Evolutionary conservation across 2,113 vertebrate genomes (phyloP).

Genomic region (Dermatemys mawii): DNA sequence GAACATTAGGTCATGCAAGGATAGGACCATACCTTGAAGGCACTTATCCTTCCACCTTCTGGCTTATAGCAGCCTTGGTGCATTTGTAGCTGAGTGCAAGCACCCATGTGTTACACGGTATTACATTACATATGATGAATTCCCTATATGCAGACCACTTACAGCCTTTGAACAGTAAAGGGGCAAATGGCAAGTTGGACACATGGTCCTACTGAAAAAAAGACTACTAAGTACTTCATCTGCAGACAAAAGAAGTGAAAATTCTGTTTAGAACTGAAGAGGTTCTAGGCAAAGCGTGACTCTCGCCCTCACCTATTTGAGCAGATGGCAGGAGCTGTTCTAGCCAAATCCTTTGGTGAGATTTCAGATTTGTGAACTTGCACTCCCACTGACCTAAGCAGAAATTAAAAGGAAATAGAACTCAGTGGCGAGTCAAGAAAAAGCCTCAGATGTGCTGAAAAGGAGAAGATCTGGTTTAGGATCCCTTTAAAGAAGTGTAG

Average conservation of each 20-base stretch:
- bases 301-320: slow-evolving; percentile 52
- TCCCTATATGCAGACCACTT: background rate
- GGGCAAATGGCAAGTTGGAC: background rate
- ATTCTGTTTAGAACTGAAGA: background rate
- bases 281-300: background rate
- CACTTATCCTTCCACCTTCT: background rate
- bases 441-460: background rate
- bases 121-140: background rate
- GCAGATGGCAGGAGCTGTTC: background rate
- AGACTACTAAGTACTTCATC: rapidly evolving
- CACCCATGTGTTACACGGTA: background rate
- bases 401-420: slow-evolving; percentile 17
- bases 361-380: slow-evolving; percentile 52
- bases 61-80: background rate
- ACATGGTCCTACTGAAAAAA: background rate
- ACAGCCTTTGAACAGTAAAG: background rate
- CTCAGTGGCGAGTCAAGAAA: background rate
- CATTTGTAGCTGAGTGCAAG: background rate
- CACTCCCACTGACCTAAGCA: slow-evolving; percentile 45
- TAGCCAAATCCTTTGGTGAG: slow-evolving; percentile 48
- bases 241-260: background rate
- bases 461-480: slow-evolving; percentile 60
- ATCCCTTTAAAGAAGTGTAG: slow-evolving; percentile 11
- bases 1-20: rapidly evolving
- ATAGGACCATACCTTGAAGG: background rate